Evolutionary conservation across 2,888 invertebrate genomes (phyloP).

Genomic region (Apotomis capreana): DNA sequence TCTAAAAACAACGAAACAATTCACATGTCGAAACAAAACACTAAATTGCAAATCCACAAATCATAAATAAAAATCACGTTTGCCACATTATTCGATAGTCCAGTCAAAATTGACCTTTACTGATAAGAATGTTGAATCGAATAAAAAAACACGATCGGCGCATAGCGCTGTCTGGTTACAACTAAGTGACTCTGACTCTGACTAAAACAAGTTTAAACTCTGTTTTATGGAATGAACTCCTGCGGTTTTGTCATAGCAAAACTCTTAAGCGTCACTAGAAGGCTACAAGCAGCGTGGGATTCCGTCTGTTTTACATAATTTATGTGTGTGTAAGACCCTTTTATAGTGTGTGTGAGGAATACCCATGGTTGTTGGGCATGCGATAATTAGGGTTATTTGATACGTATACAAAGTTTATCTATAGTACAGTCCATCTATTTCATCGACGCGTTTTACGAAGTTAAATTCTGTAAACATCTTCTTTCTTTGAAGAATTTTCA

Average conservation of each 20-base stretch:
- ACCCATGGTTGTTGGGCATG: neutral
- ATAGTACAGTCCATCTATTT: no score
- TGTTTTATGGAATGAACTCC: no score
- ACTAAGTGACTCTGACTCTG: conserved; percentile 22
- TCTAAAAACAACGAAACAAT: conserved; percentile 1
- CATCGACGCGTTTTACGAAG: no score
- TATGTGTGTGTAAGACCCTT: neutral
- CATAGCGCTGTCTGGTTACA: conserved; percentile 6
- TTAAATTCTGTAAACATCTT: no score
- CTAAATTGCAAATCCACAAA: conserved; percentile 1
- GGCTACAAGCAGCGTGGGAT: neutral
- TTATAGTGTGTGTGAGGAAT: neutral
- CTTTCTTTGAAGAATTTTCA: no score
- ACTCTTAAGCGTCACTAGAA: conserved; percentile 5
- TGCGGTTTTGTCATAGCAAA: conserved; percentile 15
- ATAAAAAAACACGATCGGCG: conserved; percentile 25
- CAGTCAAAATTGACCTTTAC: conserved; percentile 8
- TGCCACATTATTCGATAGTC: neutral
- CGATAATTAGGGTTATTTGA: no score
- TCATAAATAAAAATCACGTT: neutral
- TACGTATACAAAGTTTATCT: no score
- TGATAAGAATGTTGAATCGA: conserved; percentile 6
- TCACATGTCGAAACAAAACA: conserved; percentile 12
- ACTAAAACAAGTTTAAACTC: conserved; percentile 11
- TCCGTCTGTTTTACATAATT: neutral